Conservation (phyloP, 2,797 vertebrate species). For the Aplochiton taeniatus region DNA sequence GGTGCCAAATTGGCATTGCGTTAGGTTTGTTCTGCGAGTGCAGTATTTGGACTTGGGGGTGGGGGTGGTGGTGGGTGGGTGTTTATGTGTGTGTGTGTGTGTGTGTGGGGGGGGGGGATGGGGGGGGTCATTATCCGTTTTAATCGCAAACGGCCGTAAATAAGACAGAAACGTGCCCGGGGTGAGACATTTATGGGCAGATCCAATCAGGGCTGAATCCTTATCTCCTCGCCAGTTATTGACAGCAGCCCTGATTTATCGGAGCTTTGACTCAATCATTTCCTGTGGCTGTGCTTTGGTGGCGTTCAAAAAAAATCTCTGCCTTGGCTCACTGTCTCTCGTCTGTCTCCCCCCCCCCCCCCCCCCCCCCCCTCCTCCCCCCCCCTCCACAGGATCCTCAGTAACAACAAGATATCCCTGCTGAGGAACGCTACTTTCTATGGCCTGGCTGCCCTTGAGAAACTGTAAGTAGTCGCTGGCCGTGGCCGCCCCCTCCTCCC, state of each 20-base stretch:
- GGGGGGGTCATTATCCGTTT: constrained; percentile 53
- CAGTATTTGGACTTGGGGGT: constrained; percentile 47
- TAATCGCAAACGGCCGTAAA: constrained; percentile 56
- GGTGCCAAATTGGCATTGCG: constrained; percentile 56
- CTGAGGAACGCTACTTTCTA: constrained; percentile 85
- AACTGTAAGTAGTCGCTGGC: constrained; percentile 82
- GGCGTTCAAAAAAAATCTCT: constrained; percentile 34
- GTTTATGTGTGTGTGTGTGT: no score
- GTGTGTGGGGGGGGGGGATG: constrained; percentile 4
- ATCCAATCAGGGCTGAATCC: constrained; percentile 55
- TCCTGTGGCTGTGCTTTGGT: constrained; percentile 32
- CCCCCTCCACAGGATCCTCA: constrained; percentile 81
- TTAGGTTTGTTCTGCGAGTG: constrained; percentile 44
- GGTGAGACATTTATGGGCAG: constrained; percentile 46
- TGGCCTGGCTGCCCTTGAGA: constrained; percentile 82
- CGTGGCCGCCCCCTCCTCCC: no score
- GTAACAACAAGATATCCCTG: constrained; percentile 85
- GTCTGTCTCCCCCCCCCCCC: neutral
- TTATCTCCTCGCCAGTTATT: constrained; percentile 49
- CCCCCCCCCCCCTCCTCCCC: constrained; percentile 29
- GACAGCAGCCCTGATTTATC: constrained; percentile 57
- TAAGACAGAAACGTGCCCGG: constrained; percentile 44
- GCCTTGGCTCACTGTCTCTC: constrained; percentile 1
- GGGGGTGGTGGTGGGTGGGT: constrained; percentile 18
- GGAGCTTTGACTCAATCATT: constrained; percentile 46